A percentile compares a stretch with the other conserved stretches of the same genome.
These are phyloP conservation scores for Anastrepha obliqua DNA, from an alignment of 1,140 invertebrate genomes.

Conservation along the genomic window DNA sequence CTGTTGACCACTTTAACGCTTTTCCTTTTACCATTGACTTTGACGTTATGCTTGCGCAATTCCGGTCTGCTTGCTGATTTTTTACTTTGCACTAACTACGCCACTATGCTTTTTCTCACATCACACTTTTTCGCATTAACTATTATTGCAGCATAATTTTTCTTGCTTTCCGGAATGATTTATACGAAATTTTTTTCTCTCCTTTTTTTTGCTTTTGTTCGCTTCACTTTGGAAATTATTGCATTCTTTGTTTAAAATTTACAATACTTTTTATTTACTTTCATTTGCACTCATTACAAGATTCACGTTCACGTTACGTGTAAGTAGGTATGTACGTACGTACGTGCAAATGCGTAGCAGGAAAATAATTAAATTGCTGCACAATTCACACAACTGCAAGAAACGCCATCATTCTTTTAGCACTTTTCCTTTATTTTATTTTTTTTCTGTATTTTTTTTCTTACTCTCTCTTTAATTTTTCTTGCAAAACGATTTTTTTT, in stretches of 20 bases:
- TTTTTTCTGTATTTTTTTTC: not conserved
- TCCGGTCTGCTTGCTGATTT: not conserved
- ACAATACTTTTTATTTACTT: not conserved
- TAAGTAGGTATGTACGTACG: not conserved
- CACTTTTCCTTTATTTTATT: not conserved
- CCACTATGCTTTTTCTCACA: not conserved
- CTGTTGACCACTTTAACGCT: not conserved
- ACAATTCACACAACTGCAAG: slow-evolving; percentile 9
- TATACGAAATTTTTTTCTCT: not conserved
- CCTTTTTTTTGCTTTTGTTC: not conserved
- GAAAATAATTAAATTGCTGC: slow-evolving; percentile 12
- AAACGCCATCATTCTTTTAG: not conserved
- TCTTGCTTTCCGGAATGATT: not conserved
- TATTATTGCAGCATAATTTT: not conserved
- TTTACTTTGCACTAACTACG: not conserved
- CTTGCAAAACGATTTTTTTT: not conserved
- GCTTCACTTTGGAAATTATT: slow-evolving; percentile 4
- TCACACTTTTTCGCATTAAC: not conserved
- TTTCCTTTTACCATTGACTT: not conserved
- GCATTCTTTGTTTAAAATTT: not conserved
- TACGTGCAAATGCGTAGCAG: slow-evolving; percentile 26
- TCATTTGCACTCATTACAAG: not conserved
- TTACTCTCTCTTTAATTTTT: slow-evolving; percentile 4
- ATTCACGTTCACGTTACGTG: not conserved
- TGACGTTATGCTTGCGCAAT: not conserved